Percentiles rank a stretch among this genome's conserved stretches.
Evolutionary conservation across 2,797 vertebrate genomes (phyloP).

Genomic region (Thunnus albacares): DNA sequence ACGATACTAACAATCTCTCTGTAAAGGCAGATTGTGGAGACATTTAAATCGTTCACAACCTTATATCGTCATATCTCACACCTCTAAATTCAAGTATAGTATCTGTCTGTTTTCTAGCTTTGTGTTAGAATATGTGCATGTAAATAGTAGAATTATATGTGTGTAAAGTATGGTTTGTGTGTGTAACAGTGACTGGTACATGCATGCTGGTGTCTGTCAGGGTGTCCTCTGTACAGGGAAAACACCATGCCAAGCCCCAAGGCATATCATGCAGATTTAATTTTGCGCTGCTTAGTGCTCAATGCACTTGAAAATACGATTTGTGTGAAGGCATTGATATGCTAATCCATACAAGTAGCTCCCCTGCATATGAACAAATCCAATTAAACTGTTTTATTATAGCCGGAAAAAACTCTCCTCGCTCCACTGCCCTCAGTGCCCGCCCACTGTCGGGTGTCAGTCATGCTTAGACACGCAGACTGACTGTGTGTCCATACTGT

Average conservation of each 20-base stretch:
- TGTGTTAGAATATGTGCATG: not conserved
- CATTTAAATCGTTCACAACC: no score
- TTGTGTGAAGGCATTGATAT: constrained; percentile 90
- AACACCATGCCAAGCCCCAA: constrained; percentile 71
- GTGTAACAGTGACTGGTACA: constrained; percentile 37
- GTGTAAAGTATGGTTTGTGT: constrained; percentile 17
- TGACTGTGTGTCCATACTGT: constrained; percentile 60
- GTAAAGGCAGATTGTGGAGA: no score
- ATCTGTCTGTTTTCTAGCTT: constrained; percentile 11
- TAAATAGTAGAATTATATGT: constrained; percentile 5
- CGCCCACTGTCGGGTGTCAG: constrained; percentile 78
- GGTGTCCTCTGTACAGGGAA: constrained; percentile 63
- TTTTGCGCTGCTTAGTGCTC: constrained; percentile 88
- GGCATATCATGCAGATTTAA: constrained; percentile 88
- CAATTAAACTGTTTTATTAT: constrained; percentile 90
- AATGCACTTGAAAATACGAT: constrained; percentile 90
- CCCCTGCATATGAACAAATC: constrained; percentile 88
- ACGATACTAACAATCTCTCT: no score
- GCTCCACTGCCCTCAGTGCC: constrained; percentile 83
- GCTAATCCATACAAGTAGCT: constrained; percentile 89
- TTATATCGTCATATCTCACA: no score
- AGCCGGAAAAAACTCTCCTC: constrained; percentile 81
- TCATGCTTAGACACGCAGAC: constrained; percentile 75
- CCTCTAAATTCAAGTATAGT: not conserved
- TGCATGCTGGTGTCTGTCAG: constrained; percentile 54